Base-by-base conservation (phyloP, 2,113 vertebrate genomes). In the Hassar affinis region DNA sequence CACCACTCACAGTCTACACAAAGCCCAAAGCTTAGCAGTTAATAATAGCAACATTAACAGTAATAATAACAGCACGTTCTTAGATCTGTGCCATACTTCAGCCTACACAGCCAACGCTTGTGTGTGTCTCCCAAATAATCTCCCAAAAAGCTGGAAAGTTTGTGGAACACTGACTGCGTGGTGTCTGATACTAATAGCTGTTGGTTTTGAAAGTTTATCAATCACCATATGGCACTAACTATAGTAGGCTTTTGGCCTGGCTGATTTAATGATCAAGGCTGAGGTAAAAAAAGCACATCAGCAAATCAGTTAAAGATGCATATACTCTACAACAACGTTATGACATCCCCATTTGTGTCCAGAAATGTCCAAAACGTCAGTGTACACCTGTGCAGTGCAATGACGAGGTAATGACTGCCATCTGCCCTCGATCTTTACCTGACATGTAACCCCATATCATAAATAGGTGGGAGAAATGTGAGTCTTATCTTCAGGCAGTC, bases 1-100 rank as follows among this genome's bases (percentile, higher is more conserved):
- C 86, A 87, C 84, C 84, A 85, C 69, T 87, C 42, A n/a, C 78
- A 82, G 79, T 80, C 86, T 85, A 79, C 78, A 87, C 84, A 35
- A 62, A 85, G 83, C 64, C 59, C 47, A 52, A 83, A 85, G 66
- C 83, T 61, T 27, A 77, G 33, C 72, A 56, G 85, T 83, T 85
- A 87, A 85, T 87, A 85, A 72, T 74, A 87, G 84, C 72, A 80
- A 59, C 72, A 69, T 87, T 87, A 81, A 83, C 84, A 77, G 45
- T 85, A 72, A 79, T 83, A 75, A 79, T 85, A 87, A 87, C 49
- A 79, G 79, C 69, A 59, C 33, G 27, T 66, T 33, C 22, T 56
- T 72, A 75, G 30, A 64, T 47, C 52, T 85, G 74, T 62, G 71
- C 59, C 54, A 57, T 68, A 80, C n/a, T 77, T 61, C 49, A 20